Conservation (phyloP, 2,888 invertebrate species). For the Cerastis leucographa region DNA sequence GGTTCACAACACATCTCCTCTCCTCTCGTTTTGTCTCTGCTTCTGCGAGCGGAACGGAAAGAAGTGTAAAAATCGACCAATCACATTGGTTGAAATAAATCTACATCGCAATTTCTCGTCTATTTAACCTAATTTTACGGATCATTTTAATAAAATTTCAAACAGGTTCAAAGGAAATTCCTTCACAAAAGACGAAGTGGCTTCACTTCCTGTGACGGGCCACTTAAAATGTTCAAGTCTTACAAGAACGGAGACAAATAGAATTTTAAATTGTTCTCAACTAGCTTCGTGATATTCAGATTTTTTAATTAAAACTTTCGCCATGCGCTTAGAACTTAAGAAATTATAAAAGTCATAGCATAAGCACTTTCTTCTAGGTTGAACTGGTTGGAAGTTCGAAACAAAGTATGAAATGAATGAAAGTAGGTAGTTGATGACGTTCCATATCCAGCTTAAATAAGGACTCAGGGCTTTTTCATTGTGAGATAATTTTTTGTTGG, state of each 20-base stretch:
- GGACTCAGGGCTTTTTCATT: background rate
- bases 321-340: conserved; percentile 35
- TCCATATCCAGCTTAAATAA: background rate
- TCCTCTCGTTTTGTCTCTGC: no score
- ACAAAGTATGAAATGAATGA: background rate
- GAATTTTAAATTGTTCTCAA: conserved; percentile 54
- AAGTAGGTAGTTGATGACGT: background rate
- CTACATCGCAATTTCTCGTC: no score
- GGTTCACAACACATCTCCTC: no score
- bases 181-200: conserved; percentile 46
- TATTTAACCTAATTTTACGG: background rate
- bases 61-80: no score
- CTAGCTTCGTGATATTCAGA: conserved; percentile 38
- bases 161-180: conserved; percentile 36
- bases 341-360: conserved; percentile 20
- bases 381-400: conserved; percentile 15
- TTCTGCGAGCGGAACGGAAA: no score
- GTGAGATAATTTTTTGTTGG: background rate
- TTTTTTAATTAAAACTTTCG: conserved; percentile 62
- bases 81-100: no score
- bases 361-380: conserved; percentile 6
- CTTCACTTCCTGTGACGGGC: conserved; percentile 49
- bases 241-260: conserved; percentile 43
- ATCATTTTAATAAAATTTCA: conserved; percentile 29
- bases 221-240: conserved; percentile 48